Evolutionary conservation across 2,888 invertebrate genomes (phyloP), one percentile per base, ranked within the genome.

Genomic region (Magallana nippona): DNA sequence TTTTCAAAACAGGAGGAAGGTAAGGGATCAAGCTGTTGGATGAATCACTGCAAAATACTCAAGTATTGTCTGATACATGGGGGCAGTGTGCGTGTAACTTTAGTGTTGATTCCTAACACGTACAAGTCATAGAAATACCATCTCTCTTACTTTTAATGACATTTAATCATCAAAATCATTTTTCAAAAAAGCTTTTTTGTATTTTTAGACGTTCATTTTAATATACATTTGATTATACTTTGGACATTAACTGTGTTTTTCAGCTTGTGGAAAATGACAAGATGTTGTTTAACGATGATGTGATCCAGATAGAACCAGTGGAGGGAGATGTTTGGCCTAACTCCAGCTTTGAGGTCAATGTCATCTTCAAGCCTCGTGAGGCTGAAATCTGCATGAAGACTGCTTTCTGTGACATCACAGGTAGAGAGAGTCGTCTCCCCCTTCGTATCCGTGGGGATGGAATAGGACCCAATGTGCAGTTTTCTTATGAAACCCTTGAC

Each of bases 301-400:
- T 93, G 15, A 89, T 94, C 56, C 92, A 91, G 82, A 90, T 94
- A 79, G 93, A 94, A 81, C 94, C 94, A 55, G 87, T 91, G 13
- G 94, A 94, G 79, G 94, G 94, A 22, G 94, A 94, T 78, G 93
- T 94, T 57, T 94, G 94, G 94, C 94, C 94, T 27, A 92, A 94
- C 88, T 94, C 94, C 5, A 89, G 90, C 17, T 89, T 91, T 32
- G 94, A 94, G 80, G 90, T 94, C 55, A 94, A 86, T 63, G 88
- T 94, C 17, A 90, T 94, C 63, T 94, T 94, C 89, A 93, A 92
- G 85, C 94, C 94, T 60, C 89, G 90, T 32, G 92, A 93, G 86
- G 93, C 94, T n/a, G 90, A 91, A 78, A 89, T 88, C n/a, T 94
- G 94, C 89, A 91, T 90, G 5, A 87, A 91, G 55, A 93, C 93